These are phyloP conservation scores for Catharus fuscescens DNA, from an alignment of 2,113 vertebrate species.

Conservation along the genomic window DNA sequence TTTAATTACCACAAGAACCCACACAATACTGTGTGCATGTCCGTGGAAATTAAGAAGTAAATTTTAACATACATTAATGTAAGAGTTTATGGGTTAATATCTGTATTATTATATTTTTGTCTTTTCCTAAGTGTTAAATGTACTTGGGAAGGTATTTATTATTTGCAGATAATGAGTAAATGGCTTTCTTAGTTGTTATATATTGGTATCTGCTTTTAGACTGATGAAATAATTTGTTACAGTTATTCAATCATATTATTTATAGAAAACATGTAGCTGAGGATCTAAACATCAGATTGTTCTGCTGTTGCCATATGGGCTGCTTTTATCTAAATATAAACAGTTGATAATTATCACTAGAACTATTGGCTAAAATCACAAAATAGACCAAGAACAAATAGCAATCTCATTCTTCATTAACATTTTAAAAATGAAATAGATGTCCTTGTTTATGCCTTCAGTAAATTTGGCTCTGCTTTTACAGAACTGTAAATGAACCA, in stretches of 20 bases:
- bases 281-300: conserved; percentile 53
- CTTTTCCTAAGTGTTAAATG: conserved; percentile 38
- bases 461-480: conserved; percentile 24
- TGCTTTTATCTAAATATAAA: conserved; percentile 59
- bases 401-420: conserved; percentile 56
- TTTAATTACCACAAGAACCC: neutral
- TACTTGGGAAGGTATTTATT: conserved; percentile 40
- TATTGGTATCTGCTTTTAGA: conserved; percentile 52
- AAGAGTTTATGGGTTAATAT: neutral
- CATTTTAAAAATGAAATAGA: conserved; percentile 36
- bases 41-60: neutral
- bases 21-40: neutral
- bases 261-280: conserved; percentile 60
- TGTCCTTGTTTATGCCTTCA: conserved; percentile 45
- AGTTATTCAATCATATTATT: conserved; percentile 65
- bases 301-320: conserved; percentile 56
- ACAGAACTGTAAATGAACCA: conserved; percentile 40
- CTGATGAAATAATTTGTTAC: conserved; percentile 67
- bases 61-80: neutral
- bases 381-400: conserved; percentile 49
- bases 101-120: neutral
- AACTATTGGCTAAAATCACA: conserved; percentile 49
- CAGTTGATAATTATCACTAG: conserved; percentile 53
- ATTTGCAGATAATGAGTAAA: conserved; percentile 61
- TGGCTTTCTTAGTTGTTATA: conserved; percentile 49